phyloP scores from a whole-genome alignment of 2,888 invertebrate species.

The Microplitis deprimator region DNA sequence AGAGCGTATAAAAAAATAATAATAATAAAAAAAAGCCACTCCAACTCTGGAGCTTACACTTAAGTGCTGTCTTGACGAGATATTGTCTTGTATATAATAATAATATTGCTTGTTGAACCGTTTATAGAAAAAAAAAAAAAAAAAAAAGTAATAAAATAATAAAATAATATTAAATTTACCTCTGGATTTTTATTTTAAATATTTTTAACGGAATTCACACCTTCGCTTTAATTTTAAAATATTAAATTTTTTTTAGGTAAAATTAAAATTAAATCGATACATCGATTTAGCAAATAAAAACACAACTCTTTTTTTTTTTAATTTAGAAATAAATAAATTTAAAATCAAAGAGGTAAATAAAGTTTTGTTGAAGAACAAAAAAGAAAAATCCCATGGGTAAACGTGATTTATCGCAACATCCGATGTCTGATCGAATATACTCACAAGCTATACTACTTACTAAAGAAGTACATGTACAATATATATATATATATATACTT shows the following conservation, averaged over 20 bases:
- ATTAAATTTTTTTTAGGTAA: too few relatives aligned
- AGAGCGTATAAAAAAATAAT: conserved; percentile 17
- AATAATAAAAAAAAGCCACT: conserved; percentile 14
- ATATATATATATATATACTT: conserved; percentile 73
- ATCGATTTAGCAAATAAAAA: too few relatives aligned
- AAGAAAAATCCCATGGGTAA: not conserved
- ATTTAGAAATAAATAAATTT: not conserved
- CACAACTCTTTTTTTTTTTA: not conserved
- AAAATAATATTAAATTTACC: conserved; percentile 12
- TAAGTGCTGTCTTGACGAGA: conserved; percentile 53
- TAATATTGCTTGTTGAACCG: conserved; percentile 28
- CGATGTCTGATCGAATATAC: not conserved
- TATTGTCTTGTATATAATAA: conserved; percentile 4
- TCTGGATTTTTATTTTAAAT: not conserved
- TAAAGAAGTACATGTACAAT: too few relatives aligned
- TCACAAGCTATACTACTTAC: not conserved
- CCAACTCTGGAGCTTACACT: conserved; percentile 49
- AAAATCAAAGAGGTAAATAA: not conserved
- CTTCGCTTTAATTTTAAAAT: not conserved
- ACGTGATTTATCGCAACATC: not conserved
- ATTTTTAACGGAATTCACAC: too few relatives aligned
- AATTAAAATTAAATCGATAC: too few relatives aligned
- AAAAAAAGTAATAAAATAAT: too few relatives aligned
- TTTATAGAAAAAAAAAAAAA: not conserved
- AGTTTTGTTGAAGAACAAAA: not conserved